Base-by-base conservation (phyloP, 2,888 invertebrate genomes). In the Cosmia pyralina region DNA sequence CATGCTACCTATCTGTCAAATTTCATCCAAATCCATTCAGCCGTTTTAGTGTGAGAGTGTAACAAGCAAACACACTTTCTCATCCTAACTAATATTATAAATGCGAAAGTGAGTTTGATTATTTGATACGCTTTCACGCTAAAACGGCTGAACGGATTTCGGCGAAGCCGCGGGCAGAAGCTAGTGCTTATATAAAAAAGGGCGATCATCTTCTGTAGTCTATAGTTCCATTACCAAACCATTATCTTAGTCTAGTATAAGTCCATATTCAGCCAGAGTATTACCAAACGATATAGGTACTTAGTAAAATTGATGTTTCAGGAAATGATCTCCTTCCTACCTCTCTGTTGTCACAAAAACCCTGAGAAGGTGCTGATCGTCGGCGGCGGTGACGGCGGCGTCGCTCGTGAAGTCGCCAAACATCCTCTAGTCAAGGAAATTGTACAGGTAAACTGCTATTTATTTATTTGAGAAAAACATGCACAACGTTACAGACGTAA, bases 341-440 rank as follows among this genome's bases (percentile, higher is more conserved):
- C 99, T 0, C 94, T 99, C 2, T 98, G 98, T 91, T 97, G 98
- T 84, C 99, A 99, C 94, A 97, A 98, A 8, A 97, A 98, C 88
- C 99, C 99, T 0, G 97, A 98, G 90, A 98, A 98, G 86, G 99
- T 99, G 4, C 96, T 99, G 50, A 99, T 99, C 83, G 98, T 99
- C 34, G 99, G 99, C 0, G 99, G 99, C 0, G 99, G 99, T 0
- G 99, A 99, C 94, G 99, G 99, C 0, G 99, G 99, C 1, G 99
- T 99, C 7, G 98, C 99, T 0, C 97, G 99, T 15, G 99, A 99
- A 93, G 98, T 99, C 0, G 97, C 98, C 2, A 99, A 99, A 93
- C 99, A 99, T 94, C 98, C 99, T 0, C 93, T 96, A 75, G 99
- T 99, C 0, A 97, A 99, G 88, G 96, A 97, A 88, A 98, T 99